Percentiles rank a stretch among this genome's conserved stretches.
Evolutionary conservation across 2,113 vertebrate genomes (phyloP).

Genomic region (Perognathus longimembris): DNA sequence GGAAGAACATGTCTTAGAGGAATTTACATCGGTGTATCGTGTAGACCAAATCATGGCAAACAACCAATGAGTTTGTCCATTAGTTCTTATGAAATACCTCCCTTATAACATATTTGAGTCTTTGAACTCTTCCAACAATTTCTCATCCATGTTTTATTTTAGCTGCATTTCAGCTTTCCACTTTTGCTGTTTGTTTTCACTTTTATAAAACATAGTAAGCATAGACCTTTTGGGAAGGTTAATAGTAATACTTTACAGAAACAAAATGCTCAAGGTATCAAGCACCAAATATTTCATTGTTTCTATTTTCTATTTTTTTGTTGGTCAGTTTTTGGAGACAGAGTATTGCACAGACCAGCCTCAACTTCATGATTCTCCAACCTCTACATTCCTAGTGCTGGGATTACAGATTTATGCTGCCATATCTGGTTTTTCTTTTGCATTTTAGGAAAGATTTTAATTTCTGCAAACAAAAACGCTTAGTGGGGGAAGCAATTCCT

Average conservation of each 20-base stretch:
- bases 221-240: background rate
- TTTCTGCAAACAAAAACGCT: background rate
- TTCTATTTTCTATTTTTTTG: too few relatives aligned
- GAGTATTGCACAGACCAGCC: too few relatives aligned
- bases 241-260: background rate
- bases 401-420: background rate
- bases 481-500: background rate
- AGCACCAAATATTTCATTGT: background rate
- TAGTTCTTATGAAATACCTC: background rate
- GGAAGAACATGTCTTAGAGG: background rate
- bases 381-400: background rate
- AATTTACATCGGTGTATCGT: background rate
- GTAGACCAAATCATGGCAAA: background rate
- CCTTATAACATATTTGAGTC: background rate
- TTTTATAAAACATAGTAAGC: background rate
- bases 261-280: background rate
- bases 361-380: background rate
- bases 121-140: background rate
- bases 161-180: background rate
- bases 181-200: background rate
- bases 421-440: background rate
- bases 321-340: too few relatives aligned
- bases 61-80: background rate
- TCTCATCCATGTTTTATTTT: background rate
- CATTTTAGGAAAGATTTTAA: slow-evolving; percentile 18